Evolutionary conservation across 2,888 invertebrate genomes (phyloP), one percentile per base, ranked within the genome.

Genomic region (Leptinotarsa haldemani): DNA sequence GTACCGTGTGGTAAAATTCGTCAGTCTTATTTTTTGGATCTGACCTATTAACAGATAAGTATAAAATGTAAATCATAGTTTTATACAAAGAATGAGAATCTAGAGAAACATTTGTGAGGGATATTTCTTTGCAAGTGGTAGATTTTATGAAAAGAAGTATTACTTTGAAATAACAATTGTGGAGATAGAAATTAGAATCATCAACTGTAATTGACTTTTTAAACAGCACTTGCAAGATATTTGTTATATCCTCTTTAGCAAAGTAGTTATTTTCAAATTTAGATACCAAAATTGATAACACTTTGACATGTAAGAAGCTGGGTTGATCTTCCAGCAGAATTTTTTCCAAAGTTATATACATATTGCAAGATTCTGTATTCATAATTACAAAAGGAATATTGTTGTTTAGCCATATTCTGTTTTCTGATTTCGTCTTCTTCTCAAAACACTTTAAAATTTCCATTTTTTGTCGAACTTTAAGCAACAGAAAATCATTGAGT

Each of bases 381-480:
- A 69, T 65, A 25, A 82, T 30, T 47, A 82, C 64, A 67, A 76
- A 78, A 4, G 82, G 78, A 30, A 83, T 47, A 74, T 83, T 78
- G 72, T 82, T 83, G 70, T 82, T 76, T 5, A 80, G 71, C 82
- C 81, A 83, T 65, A 83, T 58, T 58, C 82, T 75, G 7, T 71
- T 66, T 53, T 77, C 20, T 65, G 74, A 80, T 30, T 76, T 63
- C 46, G 30, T 63, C 20, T 77, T 61, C 4, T 30, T 53, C 66
- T 70, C 58, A 3, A 73, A 61, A 58, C 67, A 52, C 53, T 61
- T 66, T 50, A 79, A 64, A 74, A 78, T 69, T 13, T 71, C 66
- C n/a, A 70, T 52, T 13, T 71, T 30, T 20, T 71, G 48, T 70
- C 73, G 70, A 18, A 80, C 63, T 77, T 78, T 82, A 20, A 83